Evolutionary conservation across 30 jellyfish, hydroid and myxozoan species (phyloP).

Genomic region (Mastigias papua): DNA sequence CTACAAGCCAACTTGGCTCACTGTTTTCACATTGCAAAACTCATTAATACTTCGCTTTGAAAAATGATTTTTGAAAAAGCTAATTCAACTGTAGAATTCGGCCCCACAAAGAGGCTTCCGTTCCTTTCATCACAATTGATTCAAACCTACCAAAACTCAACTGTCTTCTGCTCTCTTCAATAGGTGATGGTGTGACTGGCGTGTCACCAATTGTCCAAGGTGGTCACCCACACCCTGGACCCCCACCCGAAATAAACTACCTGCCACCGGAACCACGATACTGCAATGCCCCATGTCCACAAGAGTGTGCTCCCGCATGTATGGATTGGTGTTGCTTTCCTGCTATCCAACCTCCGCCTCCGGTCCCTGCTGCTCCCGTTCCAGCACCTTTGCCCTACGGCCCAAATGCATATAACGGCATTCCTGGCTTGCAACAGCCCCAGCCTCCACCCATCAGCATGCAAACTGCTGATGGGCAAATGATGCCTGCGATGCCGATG

Average conservation of each 20-base stretch:
- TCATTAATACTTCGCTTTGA: too few relatives aligned
- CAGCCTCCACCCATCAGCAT: conserved; percentile 75
- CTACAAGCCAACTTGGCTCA: conserved; percentile 69
- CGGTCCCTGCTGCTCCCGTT: conserved; percentile 79
- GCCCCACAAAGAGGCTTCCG: conserved; percentile 91
- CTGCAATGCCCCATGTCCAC: conserved; percentile 94
- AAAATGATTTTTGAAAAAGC: conserved; percentile 2
- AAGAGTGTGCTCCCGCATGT: conserved; percentile 99
- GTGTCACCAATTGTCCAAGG: conserved; percentile 91
- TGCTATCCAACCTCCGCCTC: conserved; percentile 89
- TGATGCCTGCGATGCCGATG: conserved; percentile 65
- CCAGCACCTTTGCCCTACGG: conserved; percentile 90
- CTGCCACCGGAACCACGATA: conserved; percentile 87
- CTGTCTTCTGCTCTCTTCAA: conserved; percentile 92
- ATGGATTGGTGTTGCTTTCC: conserved; percentile 97
- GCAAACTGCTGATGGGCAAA: conserved; percentile 61
- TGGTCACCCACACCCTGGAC: conserved; percentile 99
- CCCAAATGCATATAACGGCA: conserved; percentile 57
- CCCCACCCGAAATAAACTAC: conserved; percentile 78
- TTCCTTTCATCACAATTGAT: conserved; percentile 52
- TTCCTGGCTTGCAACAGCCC: conserved; percentile 81
- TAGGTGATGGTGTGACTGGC: conserved; percentile 73
- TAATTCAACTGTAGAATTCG: conserved; percentile 44
- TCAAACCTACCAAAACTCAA: conserved; percentile 21
- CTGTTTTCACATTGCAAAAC: conserved; percentile 1